Base-by-base conservation (phyloP, 2,888 invertebrate species). In the Lumbricus terrestris region DNA sequence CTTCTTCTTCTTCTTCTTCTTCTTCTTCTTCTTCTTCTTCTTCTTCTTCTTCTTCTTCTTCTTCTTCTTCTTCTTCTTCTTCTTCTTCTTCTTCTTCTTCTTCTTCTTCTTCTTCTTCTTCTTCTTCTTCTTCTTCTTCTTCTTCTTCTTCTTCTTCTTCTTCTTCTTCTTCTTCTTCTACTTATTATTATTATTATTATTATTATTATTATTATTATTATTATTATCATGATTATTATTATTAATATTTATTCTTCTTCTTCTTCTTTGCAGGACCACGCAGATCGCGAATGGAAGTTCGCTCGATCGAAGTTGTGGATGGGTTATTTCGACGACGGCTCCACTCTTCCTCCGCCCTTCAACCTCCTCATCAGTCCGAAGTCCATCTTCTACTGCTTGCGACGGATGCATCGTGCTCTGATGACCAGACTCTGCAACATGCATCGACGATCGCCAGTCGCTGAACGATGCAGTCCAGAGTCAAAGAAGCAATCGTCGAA, bases 321-420 rank as follows among this genome's bases (percentile, higher is more conserved):
- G 95, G 95, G 96, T n/a, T 96, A 96, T 93, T 96, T 96, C 93
- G 96, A 96, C 92, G 96, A 96, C 91, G 96, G 96, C 3, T 96
- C 95, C 34, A 96, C 95, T 34, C 94, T 96, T 1, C 96, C 96
- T 5, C 95, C 96, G 0, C 96, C 96, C 0, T 96, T 96, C 93
- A 96, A 96, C 93, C 94, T 96, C 54, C 95, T 96, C 92, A 94
- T 96, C 92, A 96, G 96, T 91, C 96, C 96, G 6, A 96, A 96
- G 92, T 95, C 95, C 20, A 90, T 92, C 35, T 92, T 91, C 89
- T 93, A 94, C 91, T 92, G 93, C 42, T 88, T 93, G 4, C 85
- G 91, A 6, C 91, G 92, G 15, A 47, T 93, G 29, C 93, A 93
- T 88, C 92, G 92, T 42, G 88, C 92, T n/a, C 88, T 93, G 33